These are phyloP conservation scores for Esox lucius DNA, from an alignment of 2,797 vertebrate species.

Conservation along the genomic window DNA sequence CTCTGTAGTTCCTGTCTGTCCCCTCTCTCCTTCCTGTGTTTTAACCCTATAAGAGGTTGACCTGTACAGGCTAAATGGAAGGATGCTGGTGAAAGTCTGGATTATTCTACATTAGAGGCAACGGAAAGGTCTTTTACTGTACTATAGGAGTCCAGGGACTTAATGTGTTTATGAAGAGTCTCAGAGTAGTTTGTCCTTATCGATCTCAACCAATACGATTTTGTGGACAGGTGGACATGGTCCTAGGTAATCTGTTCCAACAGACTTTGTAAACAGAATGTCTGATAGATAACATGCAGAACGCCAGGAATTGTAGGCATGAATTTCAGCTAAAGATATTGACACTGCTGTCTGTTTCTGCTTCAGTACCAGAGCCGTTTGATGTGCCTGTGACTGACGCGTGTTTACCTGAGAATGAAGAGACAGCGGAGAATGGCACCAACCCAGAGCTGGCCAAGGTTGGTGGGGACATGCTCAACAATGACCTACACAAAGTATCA, in stretches of 20 bases:
- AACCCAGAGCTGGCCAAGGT: constrained; percentile 95
- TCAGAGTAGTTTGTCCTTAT: too few species aligned
- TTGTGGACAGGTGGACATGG: too few species aligned
- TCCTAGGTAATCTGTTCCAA: too few species aligned
- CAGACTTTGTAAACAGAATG: too few species aligned
- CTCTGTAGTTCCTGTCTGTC: not conserved
- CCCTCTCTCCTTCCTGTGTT: not conserved
- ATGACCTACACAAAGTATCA: not conserved
- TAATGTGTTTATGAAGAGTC: too few species aligned
- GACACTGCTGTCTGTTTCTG: constrained; percentile 33
- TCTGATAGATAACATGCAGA: not conserved
- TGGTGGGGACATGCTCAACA: constrained; percentile 10
- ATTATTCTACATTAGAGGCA: not conserved
- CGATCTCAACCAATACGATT: too few species aligned
- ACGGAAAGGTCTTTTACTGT: not conserved
- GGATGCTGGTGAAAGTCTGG: not conserved
- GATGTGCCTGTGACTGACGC: constrained; percentile 76
- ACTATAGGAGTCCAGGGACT: too few species aligned
- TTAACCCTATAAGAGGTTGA: not conserved
- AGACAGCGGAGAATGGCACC: constrained; percentile 83
- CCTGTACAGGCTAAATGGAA: not conserved
- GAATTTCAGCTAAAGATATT: not conserved
- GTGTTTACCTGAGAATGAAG: constrained; percentile 80
- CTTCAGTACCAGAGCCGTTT: constrained; percentile 78
- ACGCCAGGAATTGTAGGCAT: not conserved